Evolutionary conservation across 2,113 vertebrate species (phyloP).

Genomic region (Struthio camelus): DNA sequence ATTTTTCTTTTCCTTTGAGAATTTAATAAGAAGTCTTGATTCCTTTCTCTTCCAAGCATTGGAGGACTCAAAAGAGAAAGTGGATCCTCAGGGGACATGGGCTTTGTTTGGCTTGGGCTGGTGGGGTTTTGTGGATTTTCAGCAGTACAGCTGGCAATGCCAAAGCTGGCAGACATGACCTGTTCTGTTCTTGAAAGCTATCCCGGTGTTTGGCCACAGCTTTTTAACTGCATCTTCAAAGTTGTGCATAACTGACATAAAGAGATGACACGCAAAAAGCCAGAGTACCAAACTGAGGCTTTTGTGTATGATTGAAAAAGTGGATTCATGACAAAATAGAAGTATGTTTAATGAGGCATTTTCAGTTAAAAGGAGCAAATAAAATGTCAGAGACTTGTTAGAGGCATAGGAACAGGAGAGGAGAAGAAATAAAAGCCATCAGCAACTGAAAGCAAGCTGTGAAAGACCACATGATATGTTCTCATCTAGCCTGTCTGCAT

Average conservation of each 20-base stretch:
- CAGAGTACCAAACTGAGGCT: not conserved
- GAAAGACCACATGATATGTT: not conserved
- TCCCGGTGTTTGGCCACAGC: not conserved
- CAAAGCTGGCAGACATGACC: not conserved
- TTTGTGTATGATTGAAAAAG: not conserved
- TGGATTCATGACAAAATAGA: not conserved
- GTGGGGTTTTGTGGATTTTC: not conserved
- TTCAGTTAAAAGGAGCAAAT: not conserved
- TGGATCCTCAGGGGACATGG: not conserved
- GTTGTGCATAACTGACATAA: not conserved
- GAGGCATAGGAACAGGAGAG: not conserved
- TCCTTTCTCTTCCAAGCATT: not conserved
- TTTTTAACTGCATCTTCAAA: not conserved
- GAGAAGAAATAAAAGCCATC: not conserved
- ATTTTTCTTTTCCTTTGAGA: not conserved
- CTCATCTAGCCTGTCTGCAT: not conserved
- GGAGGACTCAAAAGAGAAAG: not conserved
- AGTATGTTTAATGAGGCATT: not conserved
- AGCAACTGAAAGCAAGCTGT: not conserved
- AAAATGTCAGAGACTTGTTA: not conserved
- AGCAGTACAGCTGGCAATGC: not conserved
- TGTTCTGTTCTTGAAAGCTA: not conserved
- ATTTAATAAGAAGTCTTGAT: not conserved
- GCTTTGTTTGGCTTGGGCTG: not conserved
- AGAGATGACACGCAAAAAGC: not conserved